Evolutionary conservation across 2,797 vertebrate genomes (phyloP), one percentile per base, ranked within the genome.

Genomic region (Myoxocephalus aenaeus): DNA sequence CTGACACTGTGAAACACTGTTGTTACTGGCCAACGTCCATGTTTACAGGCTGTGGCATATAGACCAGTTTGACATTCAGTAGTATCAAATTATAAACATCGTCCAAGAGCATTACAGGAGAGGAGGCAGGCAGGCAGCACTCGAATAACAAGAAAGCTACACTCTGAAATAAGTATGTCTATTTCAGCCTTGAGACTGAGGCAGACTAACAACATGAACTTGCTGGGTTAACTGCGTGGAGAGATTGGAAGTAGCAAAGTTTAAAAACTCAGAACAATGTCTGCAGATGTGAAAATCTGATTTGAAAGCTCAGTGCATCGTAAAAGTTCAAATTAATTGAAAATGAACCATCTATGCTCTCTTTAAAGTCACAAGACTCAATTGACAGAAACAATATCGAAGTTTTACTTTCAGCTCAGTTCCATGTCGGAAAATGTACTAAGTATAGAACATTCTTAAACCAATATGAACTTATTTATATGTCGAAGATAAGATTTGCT

Each of bases 41-140:
- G 29, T 81, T 81, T 79, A 67, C 63, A 65, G 56, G 2, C 18
- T 62, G 76, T 25, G 59, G 63, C 40, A 79, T 38, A 56, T 7
- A 72, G 18, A 48, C 17, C 36, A 53, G 32, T 73, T 36, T 75
- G 61, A 83, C 69, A 73, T 74, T 61, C 58, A 73, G 32, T 40
- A 46, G 64, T 71, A 67, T 58, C 25, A 13, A 44, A 73, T 80
- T 56, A 36, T 54, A 77, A 80, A 81, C 56, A 81, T 73, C 36
- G 42, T 36, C 42, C 22, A 59, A 53, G 13, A 69, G 25, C 18
- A 59, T 44, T 53, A 51, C 32, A 64, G 42, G 17, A 9, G 34
- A 68, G 27, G 17, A 61, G 63, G 58, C 18, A 61, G 53, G 40
- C 14, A 68, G 58, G 36, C 14, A 72, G 56, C 2, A 1, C 12